Evolutionary conservation across 2,888 invertebrate species (phyloP), one percentile per base, ranked within the genome.

Genomic region (Ceramica pisi): DNA sequence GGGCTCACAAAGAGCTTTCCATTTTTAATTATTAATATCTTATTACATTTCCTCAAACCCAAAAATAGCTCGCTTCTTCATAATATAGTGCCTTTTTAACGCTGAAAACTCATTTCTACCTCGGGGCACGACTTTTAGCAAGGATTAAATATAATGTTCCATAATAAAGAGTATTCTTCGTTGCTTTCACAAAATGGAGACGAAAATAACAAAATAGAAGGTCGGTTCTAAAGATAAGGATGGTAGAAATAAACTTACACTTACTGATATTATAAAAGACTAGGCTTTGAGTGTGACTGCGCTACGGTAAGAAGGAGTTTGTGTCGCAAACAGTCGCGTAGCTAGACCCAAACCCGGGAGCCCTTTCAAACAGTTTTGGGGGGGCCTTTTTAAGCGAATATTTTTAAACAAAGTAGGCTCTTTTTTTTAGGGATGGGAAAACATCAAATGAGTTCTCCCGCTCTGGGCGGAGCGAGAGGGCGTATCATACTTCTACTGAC

Each of bases 91-190:
- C 31, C 56, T 76, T 56, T 64, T 69, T 60, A 61, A 69, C 59
- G 60, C 79, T 67, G 66, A 82, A 68, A 41, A 63, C 46, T 60
- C 59, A 82, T 53, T 81, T 77, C 48, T 66, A 51, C 57, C 61
- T 35, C 38, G 67, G 51, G 55, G 70, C 46, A 31, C 63, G 35
- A 69, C 61, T 57, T 67, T 82, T 64, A 44, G 48, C 14, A 26
- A 23, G 59, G 68, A 84, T 82, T 84, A 70, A 79, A 73, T 71
- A 73, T 79, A 68, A 78, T 69, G 78, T 71, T 31, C 23, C 19
- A 9, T 35, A 50, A 61, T 66, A 56, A 78, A 56, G 41, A 44
- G 41, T 57, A 46, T 41, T 46, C 63, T 63, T 62, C 26, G 57
- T 46, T 46, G 51, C 68, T n/a, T 51, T n/a, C 2, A 59, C 63